Evolutionary conservation across 2,888 invertebrate species (phyloP), one percentile per base, ranked within the genome.

Genomic region (Reticulitermes lucifugus): DNA sequence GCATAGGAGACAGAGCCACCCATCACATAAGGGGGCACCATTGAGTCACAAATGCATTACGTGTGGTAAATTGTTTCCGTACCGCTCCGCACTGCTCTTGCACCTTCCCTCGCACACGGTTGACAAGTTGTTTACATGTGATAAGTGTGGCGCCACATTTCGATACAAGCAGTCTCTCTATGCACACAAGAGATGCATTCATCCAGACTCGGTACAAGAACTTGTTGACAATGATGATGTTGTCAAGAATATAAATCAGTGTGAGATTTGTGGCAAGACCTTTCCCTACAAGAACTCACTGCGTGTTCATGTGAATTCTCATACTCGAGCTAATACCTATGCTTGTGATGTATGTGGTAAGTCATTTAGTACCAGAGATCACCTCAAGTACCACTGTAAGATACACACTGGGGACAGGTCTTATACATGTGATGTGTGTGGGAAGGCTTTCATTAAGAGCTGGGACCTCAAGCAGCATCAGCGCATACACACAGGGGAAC

Each of bases 31-130:
- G 41, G 46, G 70, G 1, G 59, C 41, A 22, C 41, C 35, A 22
- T 25, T 46, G 46, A 46, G 46, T 7, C 65, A 84, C 22, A 46
- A 46, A 35, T 84, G 84, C 70, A 46, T 25, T 7, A 25, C 70
- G 0, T 90, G 90, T 83, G 87, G 87, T 2, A 89, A 88, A 43
- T 89, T 89, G 5, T 90, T 89, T 84, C 86, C 89, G 12, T 86
- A 88, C 21, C 88, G 87, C 43, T 87, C 87, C 14, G 89, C 90
- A 25, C 89, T 92, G 86, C 91, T 92, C 88, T 93, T 93, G 83
- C 94, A 94, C 90, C 92, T 92, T 88, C 93, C 93, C 88, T 93
- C 92, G 41, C 88, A 88, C 41, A 88, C 88, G n/a, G 88, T 88
- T 12, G 88, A 87, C 12, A 88, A 87, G 70, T 88, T 88, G 4